phyloP scores from a whole-genome alignment of 2,888 invertebrate genomes.

The Oxyteleia sp. region DNA sequence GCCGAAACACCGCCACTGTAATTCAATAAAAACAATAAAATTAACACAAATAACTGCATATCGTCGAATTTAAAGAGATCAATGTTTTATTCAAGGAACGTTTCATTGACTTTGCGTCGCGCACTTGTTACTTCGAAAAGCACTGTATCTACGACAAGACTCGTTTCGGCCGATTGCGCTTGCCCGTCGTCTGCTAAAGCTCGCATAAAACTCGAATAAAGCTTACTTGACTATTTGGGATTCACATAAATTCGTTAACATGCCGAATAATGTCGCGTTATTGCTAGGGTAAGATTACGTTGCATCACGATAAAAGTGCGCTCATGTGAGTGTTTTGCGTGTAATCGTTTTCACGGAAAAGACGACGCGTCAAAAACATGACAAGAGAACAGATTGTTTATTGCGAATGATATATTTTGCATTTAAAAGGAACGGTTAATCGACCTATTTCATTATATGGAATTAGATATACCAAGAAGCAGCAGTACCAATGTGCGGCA shows the following conservation, averaged over 20 bases:
- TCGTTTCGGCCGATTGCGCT: constrained; percentile 39
- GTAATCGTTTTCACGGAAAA: constrained; percentile 1
- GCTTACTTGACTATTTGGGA: constrained; percentile 43
- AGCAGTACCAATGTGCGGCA: constrained; percentile 52
- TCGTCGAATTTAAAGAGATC: constrained; percentile 37
- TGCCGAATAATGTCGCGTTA: constrained; percentile 19
- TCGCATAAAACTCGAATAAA: constrained; percentile 74
- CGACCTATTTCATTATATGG: constrained; percentile 65
- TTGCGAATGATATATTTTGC: not conserved
- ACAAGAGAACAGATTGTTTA: too few species aligned
- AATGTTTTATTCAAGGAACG: constrained; percentile 61
- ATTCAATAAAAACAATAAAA: constrained; percentile 49
- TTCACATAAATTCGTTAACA: constrained; percentile 33
- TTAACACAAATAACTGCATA: constrained; percentile 56
- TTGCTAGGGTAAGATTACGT: constrained; percentile 12
- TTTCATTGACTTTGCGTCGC: constrained; percentile 52
- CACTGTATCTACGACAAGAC: constrained; percentile 46
- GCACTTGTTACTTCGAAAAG: constrained; percentile 52
- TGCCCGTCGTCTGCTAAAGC: constrained; percentile 65
- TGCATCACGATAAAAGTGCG: not conserved
- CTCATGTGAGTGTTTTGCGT: too few species aligned
- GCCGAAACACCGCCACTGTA: constrained; percentile 6
- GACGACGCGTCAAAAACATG: too few species aligned
- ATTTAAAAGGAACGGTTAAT: constrained; percentile 7
- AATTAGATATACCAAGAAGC: constrained; percentile 61